Conservation (phyloP, 2,888 invertebrate genomes). For the Trachelus stipa region DNA sequence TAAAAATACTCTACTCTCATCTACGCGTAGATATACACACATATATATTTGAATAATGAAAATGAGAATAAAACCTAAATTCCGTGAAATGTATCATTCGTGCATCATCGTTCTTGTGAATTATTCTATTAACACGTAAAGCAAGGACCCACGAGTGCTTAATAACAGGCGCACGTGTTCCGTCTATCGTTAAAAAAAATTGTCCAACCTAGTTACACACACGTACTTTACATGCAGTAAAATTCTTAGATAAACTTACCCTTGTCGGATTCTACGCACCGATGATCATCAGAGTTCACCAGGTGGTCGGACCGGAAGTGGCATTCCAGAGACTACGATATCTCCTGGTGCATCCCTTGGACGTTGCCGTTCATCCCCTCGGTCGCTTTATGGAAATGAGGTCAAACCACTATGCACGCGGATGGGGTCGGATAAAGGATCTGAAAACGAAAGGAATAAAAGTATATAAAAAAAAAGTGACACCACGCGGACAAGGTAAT, state of each 20-base stretch:
- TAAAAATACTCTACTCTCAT: too few relatives aligned
- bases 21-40: too few relatives aligned
- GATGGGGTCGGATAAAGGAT: slow-evolving; percentile 34
- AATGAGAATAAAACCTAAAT: background rate
- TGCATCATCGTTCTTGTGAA: background rate
- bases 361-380: slow-evolving; percentile 9
- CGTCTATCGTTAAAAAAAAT: background rate
- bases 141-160: background rate
- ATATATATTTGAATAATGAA: background rate
- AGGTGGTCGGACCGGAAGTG: slow-evolving; percentile 59
- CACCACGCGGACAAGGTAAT: slow-evolving; percentile 38
- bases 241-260: background rate
- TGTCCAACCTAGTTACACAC: background rate
- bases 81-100: background rate
- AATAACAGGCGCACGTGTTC: background rate
- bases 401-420: slow-evolving; percentile 43
- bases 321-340: slow-evolving; percentile 50
- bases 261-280: slow-evolving; percentile 27
- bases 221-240: background rate
- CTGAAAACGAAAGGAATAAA: slow-evolving; percentile 14
- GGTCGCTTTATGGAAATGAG: slow-evolving; percentile 54
- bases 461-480: slow-evolving; percentile 21
- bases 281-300: slow-evolving; percentile 43
- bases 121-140: background rate
- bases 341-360: background rate